phyloP scores from a whole-genome alignment of 1,140 invertebrate genomes.

The Plodia interpunctella region DNA sequence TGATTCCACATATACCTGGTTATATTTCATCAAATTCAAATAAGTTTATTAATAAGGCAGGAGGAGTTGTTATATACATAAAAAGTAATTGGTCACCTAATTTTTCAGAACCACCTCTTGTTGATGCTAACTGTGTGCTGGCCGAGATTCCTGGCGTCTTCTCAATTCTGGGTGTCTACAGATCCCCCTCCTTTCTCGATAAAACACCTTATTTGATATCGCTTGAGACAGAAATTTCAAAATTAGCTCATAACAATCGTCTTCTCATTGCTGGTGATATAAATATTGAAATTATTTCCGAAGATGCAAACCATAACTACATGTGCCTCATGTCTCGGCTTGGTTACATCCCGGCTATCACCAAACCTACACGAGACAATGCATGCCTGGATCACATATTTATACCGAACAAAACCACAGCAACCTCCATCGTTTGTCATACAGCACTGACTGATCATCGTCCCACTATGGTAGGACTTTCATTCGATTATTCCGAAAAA shows the following conservation, averaged over 20 bases:
- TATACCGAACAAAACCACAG: not conserved
- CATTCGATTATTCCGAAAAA: not conserved
- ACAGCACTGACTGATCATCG: not conserved
- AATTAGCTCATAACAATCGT: not conserved
- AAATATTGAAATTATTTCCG: not conserved
- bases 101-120: not conserved
- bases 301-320: not conserved
- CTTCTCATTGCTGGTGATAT: slow-evolving; percentile 4
- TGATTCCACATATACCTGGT: not conserved
- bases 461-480: not conserved
- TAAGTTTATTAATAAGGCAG: not conserved
- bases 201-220: not conserved
- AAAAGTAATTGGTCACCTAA: not conserved
- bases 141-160: not conserved
- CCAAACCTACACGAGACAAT: not conserved
- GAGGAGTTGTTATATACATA: not conserved
- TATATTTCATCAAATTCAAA: not conserved
- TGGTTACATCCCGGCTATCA: not conserved
- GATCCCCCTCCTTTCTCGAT: not conserved
- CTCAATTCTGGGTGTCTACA: not conserved
- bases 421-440: not conserved
- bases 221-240: not conserved
- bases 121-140: not conserved
- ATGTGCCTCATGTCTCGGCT: not conserved
- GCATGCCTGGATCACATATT: slow-evolving; percentile 4